Base-by-base conservation (phyloP, 2,888 invertebrate genomes). In the Cephalotes varians region DNA sequence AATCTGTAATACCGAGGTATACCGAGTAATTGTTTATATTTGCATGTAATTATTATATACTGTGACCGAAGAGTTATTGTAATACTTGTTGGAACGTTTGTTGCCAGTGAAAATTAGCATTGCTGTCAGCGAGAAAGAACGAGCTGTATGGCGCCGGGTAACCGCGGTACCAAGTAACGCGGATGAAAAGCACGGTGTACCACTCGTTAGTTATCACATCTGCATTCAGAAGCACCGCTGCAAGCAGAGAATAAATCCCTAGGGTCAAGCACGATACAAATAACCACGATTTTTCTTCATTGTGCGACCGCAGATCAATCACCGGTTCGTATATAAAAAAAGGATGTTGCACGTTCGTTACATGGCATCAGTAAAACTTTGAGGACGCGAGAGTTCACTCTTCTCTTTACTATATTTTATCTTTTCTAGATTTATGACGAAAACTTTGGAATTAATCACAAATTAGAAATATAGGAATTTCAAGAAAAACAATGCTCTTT, bases 21-120 rank as follows among this genome's bases (percentile, higher is more conserved):
- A 47, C 84, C 88, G 83, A 90, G 88, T 91, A 93, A 92, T 92
- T 92, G 92, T 92, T 92, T 91, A 91, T 89, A 93, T 92, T 92
- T 93, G 85, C 92, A 92, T 92, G 84, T 85, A 89, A 93, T 93
- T 92, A 92, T 91, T 91, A 65, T 65, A 44, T 65, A 74, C 87
- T 64, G 73, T 44, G 86, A 76, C 81, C 84, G 85, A 86, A 87
- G 87, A 83, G 81, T 81, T 85, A 85, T 80, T 88, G 86, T 91
- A 90, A 91, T 90, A 87, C 89, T 89, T 87, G 83, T 81, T 84
- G 74, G 74, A 69, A 82, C 86, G 84, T 81, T 82, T 91, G 89
- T 92, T 92, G 91, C 86, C 86, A 83, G 86, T 82, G 89, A 84
- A 82, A 87, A 85, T 54, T 71, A 71, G 54, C 71, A 71, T 71